Percentiles rank a stretch among this genome's conserved stretches.
Conservation (phyloP, 64 coral and sea anemone species). For the Acropora tenuis region DNA sequence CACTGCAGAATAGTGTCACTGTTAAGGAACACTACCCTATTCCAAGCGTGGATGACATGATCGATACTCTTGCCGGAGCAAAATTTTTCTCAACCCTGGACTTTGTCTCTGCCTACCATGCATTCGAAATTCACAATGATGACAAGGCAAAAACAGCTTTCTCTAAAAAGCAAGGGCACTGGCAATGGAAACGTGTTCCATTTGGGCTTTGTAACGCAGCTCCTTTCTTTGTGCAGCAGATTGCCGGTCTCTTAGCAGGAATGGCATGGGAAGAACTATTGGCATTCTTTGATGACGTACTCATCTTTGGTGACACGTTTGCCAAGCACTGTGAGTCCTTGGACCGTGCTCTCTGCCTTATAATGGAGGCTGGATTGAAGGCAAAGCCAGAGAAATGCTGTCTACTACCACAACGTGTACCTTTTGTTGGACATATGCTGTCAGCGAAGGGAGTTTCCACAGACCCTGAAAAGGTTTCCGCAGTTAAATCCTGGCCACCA, state of each 20-base stretch:
- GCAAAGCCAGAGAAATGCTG: conserved; percentile 61
- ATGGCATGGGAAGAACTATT: conserved; percentile 20
- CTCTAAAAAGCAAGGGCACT: conserved; percentile 45
- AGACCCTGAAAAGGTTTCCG: conserved; percentile 48
- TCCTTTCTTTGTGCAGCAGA: conserved; percentile 40
- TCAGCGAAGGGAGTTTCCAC: conserved; percentile 43
- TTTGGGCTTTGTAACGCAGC: conserved; percentile 60
- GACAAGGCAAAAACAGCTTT: conserved; percentile 55
- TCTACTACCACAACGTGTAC: conserved; percentile 2
- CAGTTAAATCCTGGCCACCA: conserved; percentile 40
- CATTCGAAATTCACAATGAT: conserved; percentile 8
- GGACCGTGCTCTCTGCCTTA: background rate
- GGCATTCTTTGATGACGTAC: conserved; percentile 34
- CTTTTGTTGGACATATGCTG: conserved; percentile 57
- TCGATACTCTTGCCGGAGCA: conserved; percentile 45
- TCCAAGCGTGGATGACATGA: conserved; percentile 50
- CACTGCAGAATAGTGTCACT: conserved; percentile 38
- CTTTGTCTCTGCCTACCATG: conserved; percentile 55
- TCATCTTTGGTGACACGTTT: conserved; percentile 33
- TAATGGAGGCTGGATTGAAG: conserved; percentile 55
- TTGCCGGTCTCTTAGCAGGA: conserved; percentile 26
- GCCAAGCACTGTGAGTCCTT: conserved; percentile 15
- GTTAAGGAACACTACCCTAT: conserved; percentile 41
- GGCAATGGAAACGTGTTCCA: conserved; percentile 59
- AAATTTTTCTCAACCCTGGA: conserved; percentile 64